phyloP scores from a whole-genome alignment of 2,888 invertebrate species.

The Aspidapion aeneum region DNA sequence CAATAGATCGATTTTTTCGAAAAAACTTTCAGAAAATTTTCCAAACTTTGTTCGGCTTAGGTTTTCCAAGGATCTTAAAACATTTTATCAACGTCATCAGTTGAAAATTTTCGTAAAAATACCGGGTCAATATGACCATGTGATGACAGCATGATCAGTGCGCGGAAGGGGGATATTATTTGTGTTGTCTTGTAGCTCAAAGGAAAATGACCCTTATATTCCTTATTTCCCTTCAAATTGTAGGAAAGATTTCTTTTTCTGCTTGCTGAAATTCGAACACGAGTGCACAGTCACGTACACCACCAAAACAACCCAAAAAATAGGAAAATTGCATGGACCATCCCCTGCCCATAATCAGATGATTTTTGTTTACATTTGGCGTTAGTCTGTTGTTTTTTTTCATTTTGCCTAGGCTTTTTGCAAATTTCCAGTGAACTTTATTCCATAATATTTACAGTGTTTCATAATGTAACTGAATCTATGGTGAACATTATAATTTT shows the following conservation, averaged over 20 bases:
- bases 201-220: slow-evolving; percentile 38
- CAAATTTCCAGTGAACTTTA: background rate
- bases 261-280: slow-evolving; percentile 12
- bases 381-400: background rate
- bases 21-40: background rate
- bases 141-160: slow-evolving; percentile 43
- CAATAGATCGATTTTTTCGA: background rate
- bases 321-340: background rate
- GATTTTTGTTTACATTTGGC: background rate
- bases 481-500: background rate
- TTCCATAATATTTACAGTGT: background rate
- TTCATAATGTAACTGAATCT: slow-evolving; percentile 1
- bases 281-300: slow-evolving; percentile 17
- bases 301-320: background rate
- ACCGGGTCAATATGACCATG: slow-evolving; percentile 45
- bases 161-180: slow-evolving; percentile 29
- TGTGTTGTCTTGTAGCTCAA: slow-evolving; percentile 11
- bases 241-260: background rate
- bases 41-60: background rate
- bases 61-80: background rate
- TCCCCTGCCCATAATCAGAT: background rate
- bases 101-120: slow-evolving; percentile 21
- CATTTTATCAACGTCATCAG: background rate
- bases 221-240: background rate
- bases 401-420: background rate